phyloP scores from a whole-genome alignment of 2,113 vertebrate genomes.

The Megalops atlanticus region DNA sequence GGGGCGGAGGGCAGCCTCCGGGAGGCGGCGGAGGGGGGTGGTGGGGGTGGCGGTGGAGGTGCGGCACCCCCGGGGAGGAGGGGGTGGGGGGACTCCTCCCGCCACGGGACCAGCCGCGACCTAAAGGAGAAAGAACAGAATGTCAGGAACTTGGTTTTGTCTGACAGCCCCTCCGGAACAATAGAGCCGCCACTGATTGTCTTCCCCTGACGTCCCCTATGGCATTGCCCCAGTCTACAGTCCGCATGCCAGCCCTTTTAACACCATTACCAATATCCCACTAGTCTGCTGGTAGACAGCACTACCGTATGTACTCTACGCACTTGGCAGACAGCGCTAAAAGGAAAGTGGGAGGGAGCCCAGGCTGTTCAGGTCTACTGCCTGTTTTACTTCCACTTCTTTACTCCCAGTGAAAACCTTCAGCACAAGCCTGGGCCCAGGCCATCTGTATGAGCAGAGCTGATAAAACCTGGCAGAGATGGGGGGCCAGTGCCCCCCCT shows the following conservation, averaged over 20 bases:
- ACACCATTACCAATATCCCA: too few relatives aligned
- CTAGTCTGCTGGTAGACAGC: background rate
- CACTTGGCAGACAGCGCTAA: background rate
- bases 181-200: background rate
- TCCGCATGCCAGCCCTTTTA: too few relatives aligned
- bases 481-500: constrained; percentile 9
- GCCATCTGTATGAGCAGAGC: too few relatives aligned
- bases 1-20: constrained; percentile 45
- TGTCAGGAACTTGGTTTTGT: constrained; percentile 14
- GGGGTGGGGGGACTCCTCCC: constrained; percentile 45
- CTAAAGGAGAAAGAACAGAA: constrained; percentile 51
- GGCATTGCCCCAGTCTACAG: background rate
- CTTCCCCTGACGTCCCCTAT: background rate
- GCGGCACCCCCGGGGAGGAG: constrained; percentile 49
- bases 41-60: constrained; percentile 55
- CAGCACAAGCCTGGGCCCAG: too few relatives aligned
- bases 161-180: background rate
- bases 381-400: background rate
- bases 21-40: constrained; percentile 62
- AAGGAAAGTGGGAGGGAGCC: background rate
- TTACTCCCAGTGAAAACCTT: background rate
- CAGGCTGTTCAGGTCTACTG: constrained; percentile 22
- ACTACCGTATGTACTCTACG: background rate
- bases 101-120: constrained; percentile 46
- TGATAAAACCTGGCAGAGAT: constrained; percentile 36